A percentile compares a stretch with the other conserved stretches of the same genome.
Evolutionary conservation across 2,113 vertebrate species (phyloP).

Genomic region (Pachyramphus minor): DNA sequence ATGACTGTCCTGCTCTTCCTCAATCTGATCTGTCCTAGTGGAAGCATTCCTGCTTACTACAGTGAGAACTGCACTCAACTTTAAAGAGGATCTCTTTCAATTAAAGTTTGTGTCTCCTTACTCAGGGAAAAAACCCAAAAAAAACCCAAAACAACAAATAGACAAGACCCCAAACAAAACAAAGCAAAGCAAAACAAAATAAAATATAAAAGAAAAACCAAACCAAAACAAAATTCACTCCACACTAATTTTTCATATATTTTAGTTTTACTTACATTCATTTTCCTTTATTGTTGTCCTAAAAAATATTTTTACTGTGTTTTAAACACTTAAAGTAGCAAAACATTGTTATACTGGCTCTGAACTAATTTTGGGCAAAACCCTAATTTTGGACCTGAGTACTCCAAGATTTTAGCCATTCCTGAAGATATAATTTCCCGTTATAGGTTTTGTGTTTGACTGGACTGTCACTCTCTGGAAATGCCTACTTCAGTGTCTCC

Average conservation of each 20-base stretch:
- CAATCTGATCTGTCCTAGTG: neutral
- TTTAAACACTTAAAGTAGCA: neutral
- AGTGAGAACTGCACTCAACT: neutral
- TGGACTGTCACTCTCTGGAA: neutral
- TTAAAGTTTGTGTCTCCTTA: neutral
- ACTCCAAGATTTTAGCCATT: neutral
- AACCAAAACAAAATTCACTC: neutral
- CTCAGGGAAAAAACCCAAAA: accelerated
- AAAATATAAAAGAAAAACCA: neutral
- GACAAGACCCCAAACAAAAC: too few species aligned
- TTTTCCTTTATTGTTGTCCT: neutral
- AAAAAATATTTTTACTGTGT: neutral
- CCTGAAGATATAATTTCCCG: neutral
- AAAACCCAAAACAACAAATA: accelerated
- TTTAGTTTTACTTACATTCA: neutral
- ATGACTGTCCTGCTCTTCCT: neutral
- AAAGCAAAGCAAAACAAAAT: too few species aligned
- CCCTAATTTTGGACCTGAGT: neutral
- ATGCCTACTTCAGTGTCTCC: accelerated
- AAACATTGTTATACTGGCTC: neutral
- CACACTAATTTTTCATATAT: neutral
- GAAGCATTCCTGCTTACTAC: neutral
- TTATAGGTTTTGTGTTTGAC: neutral
- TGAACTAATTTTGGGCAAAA: neutral
- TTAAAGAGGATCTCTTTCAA: neutral